Conservation (phyloP, 2,888 invertebrate species). For the Drosophila subquinaria region DNA sequence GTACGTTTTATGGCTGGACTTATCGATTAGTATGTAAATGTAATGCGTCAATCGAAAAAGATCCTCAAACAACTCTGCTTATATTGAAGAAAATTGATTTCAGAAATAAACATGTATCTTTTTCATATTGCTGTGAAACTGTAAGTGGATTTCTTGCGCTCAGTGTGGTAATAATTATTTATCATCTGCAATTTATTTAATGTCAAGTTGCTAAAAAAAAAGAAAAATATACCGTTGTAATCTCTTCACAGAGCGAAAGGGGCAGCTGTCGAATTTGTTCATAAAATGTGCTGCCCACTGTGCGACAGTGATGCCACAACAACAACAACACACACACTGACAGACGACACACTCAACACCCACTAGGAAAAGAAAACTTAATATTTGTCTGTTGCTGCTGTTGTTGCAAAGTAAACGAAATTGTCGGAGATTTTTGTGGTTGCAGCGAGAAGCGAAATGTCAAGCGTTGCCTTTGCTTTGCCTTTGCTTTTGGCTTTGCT, state of each 20-base stretch:
- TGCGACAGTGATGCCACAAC: not conserved
- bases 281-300: conserved; percentile 2
- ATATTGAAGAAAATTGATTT: too few species aligned
- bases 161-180: not conserved
- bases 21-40: not conserved
- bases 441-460: conserved; percentile 46
- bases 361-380: not conserved
- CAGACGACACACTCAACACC: not conserved
- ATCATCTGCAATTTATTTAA: conserved; percentile 4
- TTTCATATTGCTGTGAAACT: not conserved
- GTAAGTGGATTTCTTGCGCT: not conserved
- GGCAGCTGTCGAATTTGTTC: conserved; percentile 6
- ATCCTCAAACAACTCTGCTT: not conserved
- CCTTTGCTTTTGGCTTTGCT: not conserved
- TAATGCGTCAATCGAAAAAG: not conserved
- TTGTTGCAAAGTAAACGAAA: conserved; percentile 46
- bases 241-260: not conserved
- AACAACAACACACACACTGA: not conserved
- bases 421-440: conserved; percentile 43
- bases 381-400: conserved; percentile 4
- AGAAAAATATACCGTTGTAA: not conserved
- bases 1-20: not conserved
- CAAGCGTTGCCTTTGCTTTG: conserved; percentile 35
- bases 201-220: conserved; percentile 4
- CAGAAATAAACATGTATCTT: not conserved